Evolutionary conservation across 2,797 vertebrate species (phyloP).

Genomic region (Acipenser oxyrinchus): DNA sequence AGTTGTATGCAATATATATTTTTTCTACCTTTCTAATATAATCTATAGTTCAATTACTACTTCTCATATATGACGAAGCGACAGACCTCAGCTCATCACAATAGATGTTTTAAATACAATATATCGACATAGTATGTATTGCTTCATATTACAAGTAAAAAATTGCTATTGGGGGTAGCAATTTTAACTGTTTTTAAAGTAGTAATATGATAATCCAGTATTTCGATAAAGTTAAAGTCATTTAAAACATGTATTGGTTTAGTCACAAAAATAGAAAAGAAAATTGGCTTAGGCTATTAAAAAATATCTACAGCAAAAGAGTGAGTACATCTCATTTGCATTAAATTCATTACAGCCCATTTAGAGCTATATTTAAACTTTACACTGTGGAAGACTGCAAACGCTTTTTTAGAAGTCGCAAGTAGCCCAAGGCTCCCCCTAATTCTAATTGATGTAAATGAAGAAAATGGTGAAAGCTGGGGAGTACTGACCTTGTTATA

Average conservation of each 20-base stretch:
- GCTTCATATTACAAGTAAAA: no score
- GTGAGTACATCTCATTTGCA: conserved; percentile 69
- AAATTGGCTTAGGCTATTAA: neutral
- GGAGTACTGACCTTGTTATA: conserved; percentile 80
- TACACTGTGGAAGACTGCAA: conserved; percentile 47
- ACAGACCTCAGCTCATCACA: no score
- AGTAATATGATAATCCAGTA: no score
- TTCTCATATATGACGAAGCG: no score
- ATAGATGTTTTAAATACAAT: no score
- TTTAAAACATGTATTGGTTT: conserved; percentile 38
- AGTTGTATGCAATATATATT: no score
- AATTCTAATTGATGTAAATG: conserved; percentile 89
- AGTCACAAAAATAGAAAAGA: conserved; percentile 9
- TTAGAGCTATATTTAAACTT: conserved; percentile 62
- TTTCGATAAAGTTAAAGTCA: neutral
- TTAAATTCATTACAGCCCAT: conserved; percentile 70
- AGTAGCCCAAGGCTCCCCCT: conserved; percentile 56
- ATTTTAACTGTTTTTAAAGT: no score
- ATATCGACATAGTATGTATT: no score
- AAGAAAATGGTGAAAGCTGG: conserved; percentile 68
- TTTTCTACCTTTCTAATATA: no score
- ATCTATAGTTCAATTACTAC: no score
- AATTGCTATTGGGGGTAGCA: no score
- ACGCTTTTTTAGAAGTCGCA: conserved; percentile 51
- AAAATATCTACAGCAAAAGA: conserved; percentile 28